Conservation (phyloP, 2,797 vertebrate species). For the Darevskia nairensis region DNA sequence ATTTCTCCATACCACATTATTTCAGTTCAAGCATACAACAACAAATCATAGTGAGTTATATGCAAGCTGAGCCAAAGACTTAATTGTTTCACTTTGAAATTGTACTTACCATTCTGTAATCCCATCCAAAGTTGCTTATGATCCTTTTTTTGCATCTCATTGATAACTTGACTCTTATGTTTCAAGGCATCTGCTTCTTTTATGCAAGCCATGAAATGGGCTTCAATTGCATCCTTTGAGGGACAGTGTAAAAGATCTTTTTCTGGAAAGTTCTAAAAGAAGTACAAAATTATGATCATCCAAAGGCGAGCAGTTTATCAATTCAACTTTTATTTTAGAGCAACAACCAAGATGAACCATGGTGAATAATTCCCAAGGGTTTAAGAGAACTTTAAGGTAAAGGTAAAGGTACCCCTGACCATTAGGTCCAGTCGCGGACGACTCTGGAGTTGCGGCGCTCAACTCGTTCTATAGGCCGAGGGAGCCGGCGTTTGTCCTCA, state of each 20-base stretch:
- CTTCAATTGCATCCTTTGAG: constrained; percentile 93
- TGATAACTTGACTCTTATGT: constrained; percentile 98
- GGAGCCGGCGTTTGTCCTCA: too few relatives aligned
- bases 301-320: background rate
- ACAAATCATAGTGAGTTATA: too few relatives aligned
- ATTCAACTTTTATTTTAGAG: background rate
- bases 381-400: background rate
- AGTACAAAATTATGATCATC: background rate
- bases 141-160: constrained; percentile 99
- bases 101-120: constrained; percentile 92
- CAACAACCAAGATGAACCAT: background rate
- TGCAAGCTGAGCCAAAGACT: background rate
- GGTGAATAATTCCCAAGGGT: background rate
- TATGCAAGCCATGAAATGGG: constrained; percentile 98
- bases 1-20: too few relatives aligned
- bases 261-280: constrained; percentile 91
- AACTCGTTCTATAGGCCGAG: too few relatives aligned
- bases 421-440: too few relatives aligned
- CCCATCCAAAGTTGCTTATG: constrained; percentile 99
- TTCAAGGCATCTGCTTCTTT: constrained; percentile 99
- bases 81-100: background rate
- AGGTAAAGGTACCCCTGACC: too few relatives aligned
- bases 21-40: too few relatives aligned
- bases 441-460: too few relatives aligned
- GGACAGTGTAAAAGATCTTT: constrained; percentile 93